These are phyloP conservation scores for Seriola rivoliana DNA, from an alignment of 2,113 vertebrate species.

Conservation along the genomic window DNA sequence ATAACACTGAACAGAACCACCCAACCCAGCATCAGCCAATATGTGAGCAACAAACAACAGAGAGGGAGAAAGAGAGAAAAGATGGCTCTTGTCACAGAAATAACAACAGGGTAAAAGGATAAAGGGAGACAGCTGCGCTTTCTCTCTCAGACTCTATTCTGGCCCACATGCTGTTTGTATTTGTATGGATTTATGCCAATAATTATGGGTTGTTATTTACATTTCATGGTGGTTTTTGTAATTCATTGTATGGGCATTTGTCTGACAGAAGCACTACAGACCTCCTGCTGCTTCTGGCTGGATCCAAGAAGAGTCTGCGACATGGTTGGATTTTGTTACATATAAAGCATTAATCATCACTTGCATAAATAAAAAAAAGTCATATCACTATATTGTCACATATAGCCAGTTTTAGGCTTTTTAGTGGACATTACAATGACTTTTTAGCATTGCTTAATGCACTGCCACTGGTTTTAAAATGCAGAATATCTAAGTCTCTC, in stretches of 20 bases:
- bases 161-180: not conserved
- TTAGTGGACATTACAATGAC: too few relatives aligned
- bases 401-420: not conserved
- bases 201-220: not conserved
- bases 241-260: not conserved
- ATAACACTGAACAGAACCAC: not conserved
- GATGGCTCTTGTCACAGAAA: not conserved
- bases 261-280: not conserved
- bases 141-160: not conserved
- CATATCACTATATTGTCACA: not conserved
- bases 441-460: not conserved
- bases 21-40: not conserved
- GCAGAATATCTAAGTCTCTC: not conserved
- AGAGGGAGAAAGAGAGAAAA: not conserved
- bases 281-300: too few relatives aligned
- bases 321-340: not conserved
- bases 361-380: not conserved
- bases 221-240: not conserved
- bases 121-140: not conserved
- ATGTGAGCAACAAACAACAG: not conserved
- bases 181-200: not conserved
- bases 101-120: not conserved
- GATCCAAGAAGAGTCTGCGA: too few relatives aligned
- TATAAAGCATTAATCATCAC: not conserved
- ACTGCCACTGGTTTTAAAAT: conserved; percentile 1